phyloP scores from a whole-genome alignment of 35 echinoderm and acorn worm species.

The Ptychodera flava region DNA sequence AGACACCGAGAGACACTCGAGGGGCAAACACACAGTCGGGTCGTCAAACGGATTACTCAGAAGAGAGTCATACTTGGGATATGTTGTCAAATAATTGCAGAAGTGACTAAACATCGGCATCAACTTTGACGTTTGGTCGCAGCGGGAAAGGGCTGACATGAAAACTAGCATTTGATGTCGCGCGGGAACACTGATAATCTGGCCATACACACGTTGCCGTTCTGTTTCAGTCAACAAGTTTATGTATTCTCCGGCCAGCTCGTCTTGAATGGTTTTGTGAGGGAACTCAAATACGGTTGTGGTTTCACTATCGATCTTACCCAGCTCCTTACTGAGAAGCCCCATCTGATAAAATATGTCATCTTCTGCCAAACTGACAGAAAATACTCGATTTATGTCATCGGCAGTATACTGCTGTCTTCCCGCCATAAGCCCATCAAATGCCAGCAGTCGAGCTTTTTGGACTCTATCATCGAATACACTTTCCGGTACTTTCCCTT shows the following conservation, averaged over 20 bases:
- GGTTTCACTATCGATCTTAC: too few species aligned
- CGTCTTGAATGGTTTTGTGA: background rate
- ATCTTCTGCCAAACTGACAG: background rate
- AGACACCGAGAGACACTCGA: background rate
- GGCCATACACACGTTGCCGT: background rate
- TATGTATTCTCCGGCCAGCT: background rate
- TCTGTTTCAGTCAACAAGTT: background rate
- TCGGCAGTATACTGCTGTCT: background rate
- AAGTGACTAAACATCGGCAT: background rate
- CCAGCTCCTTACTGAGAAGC: background rate
- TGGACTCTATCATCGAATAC: background rate
- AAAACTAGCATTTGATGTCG: background rate
- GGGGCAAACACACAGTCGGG: background rate
- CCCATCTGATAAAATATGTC: background rate
- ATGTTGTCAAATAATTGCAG: background rate
- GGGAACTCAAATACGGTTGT: background rate
- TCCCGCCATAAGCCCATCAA: background rate
- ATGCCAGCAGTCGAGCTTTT: background rate
- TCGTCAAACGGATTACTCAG: background rate
- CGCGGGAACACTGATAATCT: background rate
- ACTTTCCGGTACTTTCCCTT: background rate
- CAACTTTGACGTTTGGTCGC: background rate
- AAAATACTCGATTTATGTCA: background rate
- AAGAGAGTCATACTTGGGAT: background rate
- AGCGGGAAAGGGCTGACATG: background rate